A percentile compares a stretch with the other conserved stretches of the same genome.
These are phyloP conservation scores for Oriolus oriolus DNA, from an alignment of 2,113 vertebrate species.

Conservation along the genomic window DNA sequence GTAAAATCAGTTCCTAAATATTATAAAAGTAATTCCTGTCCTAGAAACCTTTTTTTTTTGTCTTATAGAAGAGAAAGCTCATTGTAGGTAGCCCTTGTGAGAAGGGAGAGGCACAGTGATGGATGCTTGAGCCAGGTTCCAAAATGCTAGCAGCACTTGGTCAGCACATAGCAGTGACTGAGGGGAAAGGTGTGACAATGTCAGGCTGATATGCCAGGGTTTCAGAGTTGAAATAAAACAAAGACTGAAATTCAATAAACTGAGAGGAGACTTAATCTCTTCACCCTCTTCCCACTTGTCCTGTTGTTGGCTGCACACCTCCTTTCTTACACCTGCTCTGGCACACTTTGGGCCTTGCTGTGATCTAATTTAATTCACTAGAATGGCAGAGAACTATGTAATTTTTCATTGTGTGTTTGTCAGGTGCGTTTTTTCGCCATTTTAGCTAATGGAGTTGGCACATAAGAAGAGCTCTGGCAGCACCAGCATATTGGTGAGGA, in stretches of 20 bases:
- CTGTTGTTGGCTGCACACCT: rapidly evolving
- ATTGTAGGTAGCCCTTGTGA: neutral
- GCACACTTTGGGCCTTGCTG: neutral
- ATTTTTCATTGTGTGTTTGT: neutral
- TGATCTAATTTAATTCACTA: neutral
- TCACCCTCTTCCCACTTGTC: neutral
- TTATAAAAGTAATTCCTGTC: neutral
- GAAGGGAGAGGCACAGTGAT: neutral
- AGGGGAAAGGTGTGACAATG: neutral
- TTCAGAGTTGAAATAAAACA: neutral
- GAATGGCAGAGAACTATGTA: neutral
- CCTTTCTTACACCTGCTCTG: neutral
- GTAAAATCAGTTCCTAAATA: neutral
- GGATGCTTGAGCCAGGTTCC: neutral
- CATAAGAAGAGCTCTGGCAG: neutral
- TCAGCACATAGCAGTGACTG: neutral
- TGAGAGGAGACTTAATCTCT: neutral
- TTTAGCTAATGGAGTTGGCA: neutral
- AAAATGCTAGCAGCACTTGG: neutral
- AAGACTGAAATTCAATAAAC: neutral
- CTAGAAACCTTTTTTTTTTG: neutral
- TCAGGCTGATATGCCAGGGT: neutral
- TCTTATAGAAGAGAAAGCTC: neutral
- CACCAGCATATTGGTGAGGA: neutral
- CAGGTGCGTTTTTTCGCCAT: neutral